Conservation (phyloP, 2,113 vertebrate genomes). For the Connochaetes taurinus region DNA sequence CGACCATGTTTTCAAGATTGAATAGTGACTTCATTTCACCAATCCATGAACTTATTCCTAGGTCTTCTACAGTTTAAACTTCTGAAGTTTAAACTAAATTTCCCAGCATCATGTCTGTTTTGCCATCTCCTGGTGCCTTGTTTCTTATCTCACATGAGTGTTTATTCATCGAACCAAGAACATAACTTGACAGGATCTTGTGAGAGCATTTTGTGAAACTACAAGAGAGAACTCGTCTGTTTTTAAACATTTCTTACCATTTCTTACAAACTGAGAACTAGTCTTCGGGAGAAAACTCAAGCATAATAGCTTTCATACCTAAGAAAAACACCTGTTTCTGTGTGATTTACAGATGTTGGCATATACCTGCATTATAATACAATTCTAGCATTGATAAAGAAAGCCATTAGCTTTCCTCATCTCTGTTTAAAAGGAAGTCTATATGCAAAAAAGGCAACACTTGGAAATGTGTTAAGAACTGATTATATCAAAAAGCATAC, state of each 20-base stretch:
- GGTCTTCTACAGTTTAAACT: background rate
- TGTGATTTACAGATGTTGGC: slow-evolving; percentile 38
- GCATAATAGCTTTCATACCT: background rate
- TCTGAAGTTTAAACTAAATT: background rate
- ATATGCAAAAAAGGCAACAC: background rate
- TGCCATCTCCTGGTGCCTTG: background rate
- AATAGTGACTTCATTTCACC: background rate
- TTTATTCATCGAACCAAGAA: background rate
- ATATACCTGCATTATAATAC: background rate
- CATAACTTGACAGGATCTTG: background rate
- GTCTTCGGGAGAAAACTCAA: background rate
- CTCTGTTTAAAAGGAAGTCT: background rate
- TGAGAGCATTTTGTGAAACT: background rate
- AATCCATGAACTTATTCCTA: background rate
- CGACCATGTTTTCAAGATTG: background rate
- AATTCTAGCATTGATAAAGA: slow-evolving; percentile 35
- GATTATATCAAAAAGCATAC: background rate
- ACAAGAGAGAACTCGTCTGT: background rate
- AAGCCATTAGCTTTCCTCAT: slow-evolving; percentile 27
- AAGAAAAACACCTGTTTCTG: slow-evolving; percentile 2
- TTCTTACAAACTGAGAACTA: background rate
- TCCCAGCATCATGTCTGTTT: background rate
- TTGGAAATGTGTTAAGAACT: background rate
- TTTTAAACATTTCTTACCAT: background rate
- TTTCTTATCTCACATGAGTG: background rate